Conservation (phyloP, 2,113 vertebrate genomes). For the Cynocephalus volans region DNA sequence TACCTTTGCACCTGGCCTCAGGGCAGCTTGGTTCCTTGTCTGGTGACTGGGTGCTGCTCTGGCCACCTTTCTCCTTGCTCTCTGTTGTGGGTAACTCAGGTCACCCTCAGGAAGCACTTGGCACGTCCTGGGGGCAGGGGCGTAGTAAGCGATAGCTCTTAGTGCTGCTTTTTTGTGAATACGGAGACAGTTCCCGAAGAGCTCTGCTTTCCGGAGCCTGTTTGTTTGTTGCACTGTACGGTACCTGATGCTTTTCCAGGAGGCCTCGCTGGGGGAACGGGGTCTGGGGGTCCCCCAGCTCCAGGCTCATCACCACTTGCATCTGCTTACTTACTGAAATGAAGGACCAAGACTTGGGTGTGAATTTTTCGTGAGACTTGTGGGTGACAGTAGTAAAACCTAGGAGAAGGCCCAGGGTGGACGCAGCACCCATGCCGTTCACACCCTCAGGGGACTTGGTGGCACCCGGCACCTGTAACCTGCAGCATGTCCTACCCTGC, state of each 20-base stretch:
- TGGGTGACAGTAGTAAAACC: fast-evolving
- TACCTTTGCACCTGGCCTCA: too few relatives aligned
- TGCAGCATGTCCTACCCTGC: too few relatives aligned
- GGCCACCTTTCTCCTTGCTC: background rate
- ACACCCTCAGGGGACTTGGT: too few relatives aligned
- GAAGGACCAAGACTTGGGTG: fast-evolving
- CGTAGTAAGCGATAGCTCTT: background rate
- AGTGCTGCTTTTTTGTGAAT: background rate
- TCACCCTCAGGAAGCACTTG: background rate
- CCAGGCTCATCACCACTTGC: fast-evolving
- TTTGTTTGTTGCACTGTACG: background rate
- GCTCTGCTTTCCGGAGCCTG: background rate
- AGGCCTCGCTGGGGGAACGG: background rate
- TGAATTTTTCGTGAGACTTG: background rate
- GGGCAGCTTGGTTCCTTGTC: too few relatives aligned
- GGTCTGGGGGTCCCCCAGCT: too few relatives aligned
- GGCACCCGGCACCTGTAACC: background rate
- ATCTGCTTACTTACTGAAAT: fast-evolving
- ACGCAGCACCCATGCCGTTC: fast-evolving
- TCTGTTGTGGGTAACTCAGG: background rate
- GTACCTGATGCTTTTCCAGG: background rate
- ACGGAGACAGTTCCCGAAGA: background rate
- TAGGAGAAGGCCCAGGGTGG: background rate
- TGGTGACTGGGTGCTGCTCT: too few relatives aligned
- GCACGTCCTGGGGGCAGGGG: background rate